Evolutionary conservation across 2,797 vertebrate species (phyloP), one percentile per base, ranked within the genome.

Genomic region (Malacoraja senta): DNA sequence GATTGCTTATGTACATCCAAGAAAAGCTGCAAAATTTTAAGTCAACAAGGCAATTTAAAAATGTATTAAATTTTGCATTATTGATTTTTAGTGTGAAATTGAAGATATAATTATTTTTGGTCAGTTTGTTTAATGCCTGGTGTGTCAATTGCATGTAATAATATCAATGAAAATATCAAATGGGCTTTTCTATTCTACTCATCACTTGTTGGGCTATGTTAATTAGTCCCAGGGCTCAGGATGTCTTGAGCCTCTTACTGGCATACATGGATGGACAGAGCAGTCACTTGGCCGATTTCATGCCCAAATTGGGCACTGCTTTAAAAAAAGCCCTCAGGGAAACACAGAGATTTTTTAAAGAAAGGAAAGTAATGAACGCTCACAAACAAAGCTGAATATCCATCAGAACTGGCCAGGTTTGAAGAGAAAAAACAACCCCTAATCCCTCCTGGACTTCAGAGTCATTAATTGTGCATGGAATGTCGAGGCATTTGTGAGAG

Each of bases 381-480:
- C 80, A 53, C 21, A 53, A 44, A 53, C 38, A 53, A 84, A 29
- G 81, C 81, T 29, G 24, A 58, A 84, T 12, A 84, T 58, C 81
- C 8, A 84, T 53, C 21, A 83, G 24, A 83, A 83, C 80, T 83
- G 81, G 44, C 81, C 53, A 58, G 80, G 10, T 78, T 78, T 78
- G 76, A 53, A 58, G 24, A 21, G 80, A 26, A 83, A 26, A 53
- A 83, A 53, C 80, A 26, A 17, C 58, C 21, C 12, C 81, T 61
- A 84, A 61, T 84, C 81, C 58, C 53, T 83, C 80, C 8, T 53
- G 44, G 17, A 58, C 80, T 84, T 84, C 81, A 84, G 58, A 84
- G 53, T 61, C 58, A 84, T 84, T 84, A 84, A 61, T 61, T 84
- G 81, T n/a, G 53, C 26, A 58, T 61, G 53, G 58, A 84, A 13